Percentiles rank a stretch among this genome's conserved stretches.
Evolutionary conservation across 2,888 invertebrate species (phyloP).

Genomic region (Thecocarcelia acutangulata): DNA sequence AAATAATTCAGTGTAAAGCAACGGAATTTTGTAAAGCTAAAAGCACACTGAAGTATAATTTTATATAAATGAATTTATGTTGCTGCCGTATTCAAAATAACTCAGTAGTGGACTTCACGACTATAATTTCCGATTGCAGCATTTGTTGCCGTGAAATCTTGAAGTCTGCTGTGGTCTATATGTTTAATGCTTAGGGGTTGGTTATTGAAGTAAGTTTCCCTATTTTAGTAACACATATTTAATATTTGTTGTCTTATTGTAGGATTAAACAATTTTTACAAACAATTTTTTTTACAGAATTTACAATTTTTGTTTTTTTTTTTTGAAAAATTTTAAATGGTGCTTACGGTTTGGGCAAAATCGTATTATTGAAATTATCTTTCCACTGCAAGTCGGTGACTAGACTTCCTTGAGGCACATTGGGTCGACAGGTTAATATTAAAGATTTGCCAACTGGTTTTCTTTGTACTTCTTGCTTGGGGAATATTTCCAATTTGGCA

Average conservation of each 20-base stretch:
- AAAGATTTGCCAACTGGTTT: conserved; percentile 89
- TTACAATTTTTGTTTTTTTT: conserved; percentile 19
- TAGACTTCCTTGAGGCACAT: conserved; percentile 85
- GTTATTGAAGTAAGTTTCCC: too few relatives aligned
- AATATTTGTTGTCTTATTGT: background rate
- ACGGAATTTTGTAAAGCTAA: too few relatives aligned
- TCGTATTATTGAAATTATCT: conserved; percentile 87
- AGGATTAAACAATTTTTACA: background rate
- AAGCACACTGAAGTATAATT: too few relatives aligned
- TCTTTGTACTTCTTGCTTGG: conserved; percentile 86
- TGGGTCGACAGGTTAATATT: conserved; percentile 89
- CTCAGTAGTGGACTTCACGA: too few relatives aligned
- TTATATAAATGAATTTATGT: too few relatives aligned
- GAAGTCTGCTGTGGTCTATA: too few relatives aligned
- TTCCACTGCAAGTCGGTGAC: conserved; percentile 90
- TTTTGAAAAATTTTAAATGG: background rate
- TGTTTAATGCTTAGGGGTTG: too few relatives aligned
- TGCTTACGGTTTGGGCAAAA: conserved; percentile 86
- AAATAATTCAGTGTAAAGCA: too few relatives aligned
- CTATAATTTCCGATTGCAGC: too few relatives aligned
- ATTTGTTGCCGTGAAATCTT: too few relatives aligned
- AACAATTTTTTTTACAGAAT: conserved; percentile 36
- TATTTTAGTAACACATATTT: background rate
- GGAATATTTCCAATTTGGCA: conserved; percentile 86
- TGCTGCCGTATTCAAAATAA: too few relatives aligned